Base-by-base conservation (phyloP, 2,797 vertebrate genomes). In the Telmatherina bonti region DNA sequence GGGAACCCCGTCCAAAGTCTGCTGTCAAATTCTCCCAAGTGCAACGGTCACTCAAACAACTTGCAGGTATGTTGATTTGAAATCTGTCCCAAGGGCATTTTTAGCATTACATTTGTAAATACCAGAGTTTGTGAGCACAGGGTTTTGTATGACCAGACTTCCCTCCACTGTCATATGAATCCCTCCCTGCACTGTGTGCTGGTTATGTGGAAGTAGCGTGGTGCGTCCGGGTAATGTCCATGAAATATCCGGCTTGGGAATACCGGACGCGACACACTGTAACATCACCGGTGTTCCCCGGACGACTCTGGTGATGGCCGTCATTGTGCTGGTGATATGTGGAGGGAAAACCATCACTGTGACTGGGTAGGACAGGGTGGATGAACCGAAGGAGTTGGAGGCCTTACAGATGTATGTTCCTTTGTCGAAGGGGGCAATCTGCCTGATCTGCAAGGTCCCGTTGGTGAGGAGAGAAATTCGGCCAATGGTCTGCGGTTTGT, bases 41-140 rank as follows among this genome's bases (percentile, higher is more conserved):
- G 41, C 13, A 41, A 1, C 38, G 15, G 35, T 67, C 55, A 53
- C 74, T 95, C 76, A 95, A 51, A 92, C 68, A 49, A 95, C 94
- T 77, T 95, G 94, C 41, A 96, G 82, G 70, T 95, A 96, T 26
- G 95, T 96, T 12, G 94, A 92, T 91, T 93, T 95, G 62, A 95
- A 95, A 85, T 95, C 94, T 64, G 91, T 95, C 66, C 95, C 95
- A 0, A 95, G 89, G 15, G 93, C 89, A 16, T 93, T 96, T 83
- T 93, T 95, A 13, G 93, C 94, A 3, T 95, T 96, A 78, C 95
- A 95, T 85, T 95, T 95, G 78, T 95, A 96, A 87, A 95, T 95
- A 60, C 95, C 94, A 75, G 94, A 95, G 92, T 95, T 92, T 87
- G 89, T 91, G 20, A 95, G 92, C 54, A 91, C 78, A 1, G 93